phyloP scores from a whole-genome alignment of 2,113 vertebrate species.

The Hippoglossus stenolepis region DNA sequence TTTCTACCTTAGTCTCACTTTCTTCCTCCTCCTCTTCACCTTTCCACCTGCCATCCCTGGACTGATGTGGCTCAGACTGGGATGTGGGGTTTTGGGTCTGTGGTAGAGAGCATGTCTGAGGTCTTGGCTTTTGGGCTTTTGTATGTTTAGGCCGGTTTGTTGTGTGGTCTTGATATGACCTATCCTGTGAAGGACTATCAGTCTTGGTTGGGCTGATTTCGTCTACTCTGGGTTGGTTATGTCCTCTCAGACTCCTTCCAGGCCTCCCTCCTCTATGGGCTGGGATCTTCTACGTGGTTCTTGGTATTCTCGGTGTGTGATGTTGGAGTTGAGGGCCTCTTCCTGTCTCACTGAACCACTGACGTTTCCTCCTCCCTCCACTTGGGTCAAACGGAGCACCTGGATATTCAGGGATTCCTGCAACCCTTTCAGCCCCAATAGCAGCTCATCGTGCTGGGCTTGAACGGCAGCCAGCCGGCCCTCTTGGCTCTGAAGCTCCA shows the following conservation, averaged over 20 bases:
- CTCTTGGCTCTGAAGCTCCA: constrained; percentile 63
- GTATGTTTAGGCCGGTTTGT: no score
- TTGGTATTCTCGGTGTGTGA: constrained; percentile 23
- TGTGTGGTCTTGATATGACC: not conserved
- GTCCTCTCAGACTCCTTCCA: constrained; percentile 18
- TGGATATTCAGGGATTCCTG: constrained; percentile 51
- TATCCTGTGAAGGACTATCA: constrained; percentile 1
- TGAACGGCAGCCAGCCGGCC: constrained; percentile 58
- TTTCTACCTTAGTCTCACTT: not conserved
- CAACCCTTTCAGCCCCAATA: constrained; percentile 54
- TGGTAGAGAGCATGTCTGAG: no score
- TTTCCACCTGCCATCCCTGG: not conserved
- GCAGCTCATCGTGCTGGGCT: constrained; percentile 58
- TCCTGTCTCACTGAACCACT: no score
- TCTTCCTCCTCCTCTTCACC: constrained; percentile 20
- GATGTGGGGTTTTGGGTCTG: no score
- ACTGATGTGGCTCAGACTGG: not conserved
- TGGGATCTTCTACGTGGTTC: constrained; percentile 4
- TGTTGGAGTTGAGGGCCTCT: not conserved
- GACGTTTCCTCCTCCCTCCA: constrained; percentile 35
- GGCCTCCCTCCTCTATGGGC: constrained; percentile 38
- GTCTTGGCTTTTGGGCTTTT: no score
- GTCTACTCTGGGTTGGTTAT: not conserved
- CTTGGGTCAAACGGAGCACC: constrained; percentile 50
- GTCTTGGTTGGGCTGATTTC: not conserved